Evolutionary conservation across 2,113 vertebrate genomes (phyloP).

Genomic region (Prolemur simus): DNA sequence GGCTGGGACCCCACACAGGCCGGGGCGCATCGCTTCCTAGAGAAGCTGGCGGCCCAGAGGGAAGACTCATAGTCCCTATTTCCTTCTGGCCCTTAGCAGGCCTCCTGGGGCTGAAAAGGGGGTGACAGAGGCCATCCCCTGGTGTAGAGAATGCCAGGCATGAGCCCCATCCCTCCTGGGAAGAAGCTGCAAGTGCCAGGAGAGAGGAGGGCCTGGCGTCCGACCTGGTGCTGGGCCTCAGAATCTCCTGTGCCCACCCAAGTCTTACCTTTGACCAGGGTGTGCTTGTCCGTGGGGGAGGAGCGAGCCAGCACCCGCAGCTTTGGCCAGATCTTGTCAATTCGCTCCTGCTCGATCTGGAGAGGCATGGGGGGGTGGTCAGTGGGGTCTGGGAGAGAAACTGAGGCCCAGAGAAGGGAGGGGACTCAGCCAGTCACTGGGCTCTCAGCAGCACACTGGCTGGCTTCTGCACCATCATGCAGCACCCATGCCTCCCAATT

Average conservation of each 20-base stretch:
- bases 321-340: slow-evolving; percentile 99
- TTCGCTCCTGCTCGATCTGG: slow-evolving; percentile 97
- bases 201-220: background rate
- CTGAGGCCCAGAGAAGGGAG: background rate
- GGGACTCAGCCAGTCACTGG: background rate
- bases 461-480: background rate
- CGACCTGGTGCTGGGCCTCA: background rate
- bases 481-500: background rate
- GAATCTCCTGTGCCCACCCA: rapidly evolving
- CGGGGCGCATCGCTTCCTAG: background rate
- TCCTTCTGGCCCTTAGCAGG: background rate
- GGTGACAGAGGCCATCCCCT: background rate
- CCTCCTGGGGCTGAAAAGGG: background rate
- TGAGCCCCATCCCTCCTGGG: background rate
- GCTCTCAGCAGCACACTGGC: background rate
- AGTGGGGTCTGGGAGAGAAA: background rate
- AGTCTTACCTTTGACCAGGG: slow-evolving; percentile 94
- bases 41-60: background rate
- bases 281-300: slow-evolving; percentile 98
- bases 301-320: slow-evolving; percentile 96
- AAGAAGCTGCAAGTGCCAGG: background rate
- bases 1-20: background rate
- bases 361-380: background rate
- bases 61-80: background rate
- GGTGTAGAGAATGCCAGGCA: background rate